Evolutionary conservation across 2,888 invertebrate species (phyloP).

Genomic region (Blera fallax): DNA sequence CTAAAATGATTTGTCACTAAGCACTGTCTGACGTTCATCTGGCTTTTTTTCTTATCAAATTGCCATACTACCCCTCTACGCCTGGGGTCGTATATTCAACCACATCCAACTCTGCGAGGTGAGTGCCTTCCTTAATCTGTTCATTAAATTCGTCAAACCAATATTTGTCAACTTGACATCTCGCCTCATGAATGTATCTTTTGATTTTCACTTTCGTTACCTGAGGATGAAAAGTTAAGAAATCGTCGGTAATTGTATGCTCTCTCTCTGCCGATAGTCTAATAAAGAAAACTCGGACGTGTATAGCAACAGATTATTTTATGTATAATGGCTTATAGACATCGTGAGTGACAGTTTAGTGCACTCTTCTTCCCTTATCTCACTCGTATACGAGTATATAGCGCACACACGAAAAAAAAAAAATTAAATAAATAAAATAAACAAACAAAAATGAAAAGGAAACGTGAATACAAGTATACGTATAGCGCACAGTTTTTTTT

Average conservation of each 20-base stretch:
- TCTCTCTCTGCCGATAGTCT: too few relatives aligned
- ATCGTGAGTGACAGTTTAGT: conserved; percentile 62
- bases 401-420: background rate
- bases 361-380: conserved; percentile 37
- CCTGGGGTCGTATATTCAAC: background rate
- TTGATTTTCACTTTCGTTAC: conserved; percentile 6
- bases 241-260: background rate
- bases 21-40: background rate
- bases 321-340: background rate
- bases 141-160: conserved; percentile 48
- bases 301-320: conserved; percentile 20
- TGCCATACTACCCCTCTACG: background rate
- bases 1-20: background rate
- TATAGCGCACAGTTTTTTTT: background rate
- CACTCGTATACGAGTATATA: background rate
- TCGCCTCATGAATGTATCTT: background rate
- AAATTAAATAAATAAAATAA: conserved; percentile 15
- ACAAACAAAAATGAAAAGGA: background rate
- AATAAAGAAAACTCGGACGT: conserved; percentile 1
- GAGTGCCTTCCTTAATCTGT: conserved; percentile 55
- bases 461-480: conserved; percentile 6
- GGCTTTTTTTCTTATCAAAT: background rate
- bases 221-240: background rate
- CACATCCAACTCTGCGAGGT: conserved; percentile 28
- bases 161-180: conserved; percentile 59